These are phyloP conservation scores for Limnephilus lunatus DNA, from an alignment of 2,888 invertebrate species.

Conservation along the genomic window DNA sequence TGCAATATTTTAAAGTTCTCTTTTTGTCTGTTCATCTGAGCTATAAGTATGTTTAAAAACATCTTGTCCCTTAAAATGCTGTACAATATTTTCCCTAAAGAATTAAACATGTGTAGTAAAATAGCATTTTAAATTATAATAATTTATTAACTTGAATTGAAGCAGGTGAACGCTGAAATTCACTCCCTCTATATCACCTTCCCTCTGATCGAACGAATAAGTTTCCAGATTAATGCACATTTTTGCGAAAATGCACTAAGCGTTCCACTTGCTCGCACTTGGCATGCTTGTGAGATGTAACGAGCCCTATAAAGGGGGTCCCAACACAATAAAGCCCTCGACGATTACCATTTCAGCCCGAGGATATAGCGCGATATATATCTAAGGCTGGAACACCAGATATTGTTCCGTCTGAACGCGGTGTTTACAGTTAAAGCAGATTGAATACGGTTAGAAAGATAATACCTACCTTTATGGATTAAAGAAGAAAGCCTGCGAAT, in stretches of 20 bases:
- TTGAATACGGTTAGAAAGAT: neutral
- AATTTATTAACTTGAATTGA: no score
- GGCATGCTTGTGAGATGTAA: neutral
- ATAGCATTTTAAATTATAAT: no score
- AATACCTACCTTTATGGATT: neutral
- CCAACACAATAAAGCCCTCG: neutral
- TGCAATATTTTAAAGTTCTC: no score
- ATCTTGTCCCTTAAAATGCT: neutral
- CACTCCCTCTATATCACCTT: neutral
- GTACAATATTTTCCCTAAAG: neutral
- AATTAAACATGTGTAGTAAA: neutral
- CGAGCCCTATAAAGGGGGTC: constrained; percentile 20
- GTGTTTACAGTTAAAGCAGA: neutral
- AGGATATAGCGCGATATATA: neutral
- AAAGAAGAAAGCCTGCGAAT: neutral
- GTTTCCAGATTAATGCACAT: constrained; percentile 38
- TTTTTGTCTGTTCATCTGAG: no score
- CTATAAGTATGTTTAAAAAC: no score
- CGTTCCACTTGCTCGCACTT: neutral
- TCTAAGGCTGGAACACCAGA: neutral
- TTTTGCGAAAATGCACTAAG: constrained; percentile 28
- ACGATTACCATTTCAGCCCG: neutral
- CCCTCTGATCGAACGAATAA: neutral
- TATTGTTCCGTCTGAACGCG: neutral
- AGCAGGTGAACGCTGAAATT: neutral